A percentile compares a stretch with the other conserved stretches of the same genome.
Conservation (phyloP, 30 jellyfish, hydroid and myxozoan species). For the Cassiopea andromeda region DNA sequence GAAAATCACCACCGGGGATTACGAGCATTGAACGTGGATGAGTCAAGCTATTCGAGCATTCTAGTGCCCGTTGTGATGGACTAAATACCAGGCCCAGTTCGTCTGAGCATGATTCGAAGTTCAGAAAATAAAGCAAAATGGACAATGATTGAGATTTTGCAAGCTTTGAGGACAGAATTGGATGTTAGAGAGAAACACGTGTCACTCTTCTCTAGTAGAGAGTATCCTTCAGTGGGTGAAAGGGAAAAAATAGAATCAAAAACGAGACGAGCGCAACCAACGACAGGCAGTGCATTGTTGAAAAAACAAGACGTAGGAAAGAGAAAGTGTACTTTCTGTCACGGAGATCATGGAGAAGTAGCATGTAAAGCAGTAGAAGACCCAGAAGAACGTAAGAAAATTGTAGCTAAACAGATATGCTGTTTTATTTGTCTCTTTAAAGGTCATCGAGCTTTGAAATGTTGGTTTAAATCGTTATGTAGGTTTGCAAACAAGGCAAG, state of each 20-base stretch:
- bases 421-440: constrained; percentile 22
- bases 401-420: constrained; percentile 37
- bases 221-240: too few species aligned
- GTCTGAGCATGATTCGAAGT: constrained; percentile 37
- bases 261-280: too few species aligned
- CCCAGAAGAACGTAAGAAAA: constrained; percentile 42
- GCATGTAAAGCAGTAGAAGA: constrained; percentile 3
- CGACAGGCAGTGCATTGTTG: too few species aligned
- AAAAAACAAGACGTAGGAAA: constrained; percentile 1
- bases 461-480: constrained; percentile 7
- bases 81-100: constrained; percentile 7
- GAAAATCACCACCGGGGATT: background rate
- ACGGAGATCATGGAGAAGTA: constrained; percentile 30
- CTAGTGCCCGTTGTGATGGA: constrained; percentile 1
- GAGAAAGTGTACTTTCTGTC: constrained; percentile 37
- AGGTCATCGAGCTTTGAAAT: constrained; percentile 62
- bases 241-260: too few species aligned
- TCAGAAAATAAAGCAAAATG: constrained; percentile 21
- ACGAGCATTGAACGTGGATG: background rate
- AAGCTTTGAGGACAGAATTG: constrained; percentile 30
- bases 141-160: constrained; percentile 21
- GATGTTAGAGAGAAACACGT: background rate
- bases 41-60: background rate
- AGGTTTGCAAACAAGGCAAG: constrained; percentile 16
- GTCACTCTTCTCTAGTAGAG: too few species aligned